Evolutionary conservation across 2,797 vertebrate genomes (phyloP).

Genomic region (Sitta carolinensis): DNA sequence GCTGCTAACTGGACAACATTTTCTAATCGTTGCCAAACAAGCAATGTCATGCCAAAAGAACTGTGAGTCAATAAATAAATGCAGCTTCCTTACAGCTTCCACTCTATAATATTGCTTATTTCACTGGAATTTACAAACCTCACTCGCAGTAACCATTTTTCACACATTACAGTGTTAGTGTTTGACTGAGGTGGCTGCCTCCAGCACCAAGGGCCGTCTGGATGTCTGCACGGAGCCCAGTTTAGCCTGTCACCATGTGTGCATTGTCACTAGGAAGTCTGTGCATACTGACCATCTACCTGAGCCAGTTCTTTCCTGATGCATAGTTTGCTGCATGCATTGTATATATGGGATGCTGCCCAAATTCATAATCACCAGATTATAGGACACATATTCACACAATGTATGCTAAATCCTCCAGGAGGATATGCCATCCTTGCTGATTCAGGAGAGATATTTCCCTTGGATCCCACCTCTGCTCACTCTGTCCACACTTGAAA

Average conservation of each 20-base stretch:
- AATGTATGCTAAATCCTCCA: not conserved
- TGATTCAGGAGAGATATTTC: not conserved
- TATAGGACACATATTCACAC: not conserved
- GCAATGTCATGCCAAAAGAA: not conserved
- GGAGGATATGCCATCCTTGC: not conserved
- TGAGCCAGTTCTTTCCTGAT: not conserved
- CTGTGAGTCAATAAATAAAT: not conserved
- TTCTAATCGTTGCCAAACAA: not conserved
- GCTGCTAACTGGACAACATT: not conserved
- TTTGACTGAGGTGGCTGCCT: not conserved
- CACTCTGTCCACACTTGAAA: not conserved
- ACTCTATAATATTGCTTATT: not conserved
- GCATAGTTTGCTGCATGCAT: not conserved
- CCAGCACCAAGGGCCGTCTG: not conserved
- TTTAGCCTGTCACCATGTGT: not conserved
- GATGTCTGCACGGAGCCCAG: not conserved
- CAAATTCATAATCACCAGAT: not conserved
- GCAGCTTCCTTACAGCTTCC: not conserved
- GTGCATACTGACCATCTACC: not conserved
- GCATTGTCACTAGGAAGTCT: not conserved
- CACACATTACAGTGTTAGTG: not conserved
- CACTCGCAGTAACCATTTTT: not conserved
- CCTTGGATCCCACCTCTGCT: not conserved
- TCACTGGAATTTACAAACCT: not conserved
- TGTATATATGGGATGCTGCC: not conserved